Conservation (phyloP, 2,888 invertebrate species). For the Onchidella celtica region DNA sequence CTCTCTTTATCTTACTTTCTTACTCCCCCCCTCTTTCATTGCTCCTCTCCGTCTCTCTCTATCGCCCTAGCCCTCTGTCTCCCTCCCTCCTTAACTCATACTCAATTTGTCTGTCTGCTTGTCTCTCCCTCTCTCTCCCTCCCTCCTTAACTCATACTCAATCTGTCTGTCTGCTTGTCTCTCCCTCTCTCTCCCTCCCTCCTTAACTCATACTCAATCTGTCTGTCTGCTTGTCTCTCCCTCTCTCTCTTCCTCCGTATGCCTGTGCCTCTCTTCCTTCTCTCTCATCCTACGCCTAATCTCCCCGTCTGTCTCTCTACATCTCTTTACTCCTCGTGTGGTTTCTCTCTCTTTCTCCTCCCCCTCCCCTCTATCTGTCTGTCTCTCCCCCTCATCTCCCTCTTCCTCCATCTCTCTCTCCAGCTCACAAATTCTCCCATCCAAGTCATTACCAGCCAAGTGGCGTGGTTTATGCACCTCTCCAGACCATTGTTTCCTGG, state of each 20-base stretch:
- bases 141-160: background rate
- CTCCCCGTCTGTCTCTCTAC: conserved; percentile 17
- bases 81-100: too few relatives aligned
- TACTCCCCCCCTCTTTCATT: too few relatives aligned
- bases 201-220: background rate
- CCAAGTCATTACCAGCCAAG: too few relatives aligned
- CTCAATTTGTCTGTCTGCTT: background rate
- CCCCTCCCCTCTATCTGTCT: background rate
- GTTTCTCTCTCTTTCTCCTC: background rate
- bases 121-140: conserved; percentile 25
- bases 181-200: conserved; percentile 6
- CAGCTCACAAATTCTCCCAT: background rate
- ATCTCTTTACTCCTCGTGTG: background rate
- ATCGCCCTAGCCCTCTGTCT: too few relatives aligned
- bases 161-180: too few relatives aligned
- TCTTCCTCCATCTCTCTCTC: background rate
- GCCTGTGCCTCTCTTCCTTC: conserved; percentile 3
- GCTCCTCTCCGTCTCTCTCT: too few relatives aligned
- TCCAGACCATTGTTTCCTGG: too few relatives aligned
- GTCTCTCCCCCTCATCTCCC: background rate
- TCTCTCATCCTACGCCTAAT: too few relatives aligned
- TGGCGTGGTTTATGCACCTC: too few relatives aligned
- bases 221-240: too few relatives aligned
- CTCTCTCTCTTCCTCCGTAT: conserved; percentile 12
- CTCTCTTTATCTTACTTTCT: too few relatives aligned